Conservation (phyloP, 2,113 vertebrate genomes). For the Esox niger region DNA sequence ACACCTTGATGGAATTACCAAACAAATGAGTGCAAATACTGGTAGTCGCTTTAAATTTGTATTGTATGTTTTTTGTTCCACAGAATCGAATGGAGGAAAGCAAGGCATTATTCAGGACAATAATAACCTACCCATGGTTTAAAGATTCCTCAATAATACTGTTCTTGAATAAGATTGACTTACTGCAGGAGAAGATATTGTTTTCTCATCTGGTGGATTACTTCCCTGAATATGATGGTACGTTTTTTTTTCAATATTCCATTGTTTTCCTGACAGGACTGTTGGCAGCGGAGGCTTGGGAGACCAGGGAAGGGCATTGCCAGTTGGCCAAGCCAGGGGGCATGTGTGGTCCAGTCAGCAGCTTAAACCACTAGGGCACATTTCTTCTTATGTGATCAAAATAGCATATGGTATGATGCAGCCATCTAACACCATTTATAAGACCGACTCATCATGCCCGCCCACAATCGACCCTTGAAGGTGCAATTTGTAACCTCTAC, state of each 20-base stretch:
- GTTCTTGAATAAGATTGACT: conserved; percentile 88
- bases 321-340: too few species aligned
- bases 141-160: conserved; percentile 83
- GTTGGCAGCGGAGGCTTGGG: too few species aligned
- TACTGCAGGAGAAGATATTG: conserved; percentile 88
- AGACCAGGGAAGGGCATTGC: too few species aligned
- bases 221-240: conserved; percentile 85
- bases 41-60: not conserved
- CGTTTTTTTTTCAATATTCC: conserved; percentile 33
- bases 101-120: conserved; percentile 87
- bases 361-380: too few species aligned
- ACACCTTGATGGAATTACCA: too few species aligned
- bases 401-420: too few species aligned
- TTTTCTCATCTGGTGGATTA: conserved; percentile 86
- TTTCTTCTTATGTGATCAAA: too few species aligned
- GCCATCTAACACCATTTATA: not conserved
- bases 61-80: not conserved
- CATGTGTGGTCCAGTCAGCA: too few species aligned
- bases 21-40: not conserved
- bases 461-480: too few species aligned
- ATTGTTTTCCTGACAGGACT: too few species aligned
- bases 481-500: too few species aligned
- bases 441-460: not conserved
- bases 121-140: conserved; percentile 88
- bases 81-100: conserved; percentile 91